Percentiles rank a stretch among this genome's conserved stretches.
Evolutionary conservation across 2,888 invertebrate species (phyloP).

Genomic region (Platerodrilus igneus): DNA sequence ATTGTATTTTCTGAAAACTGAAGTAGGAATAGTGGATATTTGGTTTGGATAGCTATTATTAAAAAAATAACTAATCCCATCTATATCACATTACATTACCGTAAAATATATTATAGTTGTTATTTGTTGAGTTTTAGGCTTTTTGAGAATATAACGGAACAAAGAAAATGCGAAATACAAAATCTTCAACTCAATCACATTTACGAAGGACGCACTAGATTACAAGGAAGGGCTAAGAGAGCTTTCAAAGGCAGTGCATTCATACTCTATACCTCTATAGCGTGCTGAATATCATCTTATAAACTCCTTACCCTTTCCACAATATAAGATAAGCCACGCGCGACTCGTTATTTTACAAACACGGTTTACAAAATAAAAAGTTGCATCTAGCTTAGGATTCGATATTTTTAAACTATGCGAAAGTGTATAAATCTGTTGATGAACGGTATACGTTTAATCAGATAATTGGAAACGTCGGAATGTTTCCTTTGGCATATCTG

Average conservation of each 20-base stretch:
- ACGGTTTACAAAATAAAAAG: neutral
- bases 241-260: slow-evolving; percentile 27
- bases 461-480: slow-evolving; percentile 12
- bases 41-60: too few relatives aligned
- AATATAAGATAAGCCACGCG: slow-evolving; percentile 18
- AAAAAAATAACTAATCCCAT: too few relatives aligned
- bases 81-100: too few relatives aligned
- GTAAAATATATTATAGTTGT: too few relatives aligned
- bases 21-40: too few relatives aligned
- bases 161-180: slow-evolving; percentile 18
- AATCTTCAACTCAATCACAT: slow-evolving; percentile 24
- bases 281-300: slow-evolving; percentile 30
- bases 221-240: slow-evolving; percentile 26
- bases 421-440: neutral
- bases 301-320: slow-evolving; percentile 25
- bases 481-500: slow-evolving; percentile 16
- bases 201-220: slow-evolving; percentile 26
- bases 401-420: neutral
- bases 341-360: slow-evolving; percentile 15
- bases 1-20: too few relatives aligned
- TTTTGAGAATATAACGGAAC: too few relatives aligned
- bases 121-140: too few relatives aligned
- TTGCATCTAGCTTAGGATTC: neutral
- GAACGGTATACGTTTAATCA: slow-evolving; percentile 13
- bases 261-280: slow-evolving; percentile 26